Evolutionary conservation across 2,113 vertebrate species (phyloP).

Genomic region (Coturnix japonica): DNA sequence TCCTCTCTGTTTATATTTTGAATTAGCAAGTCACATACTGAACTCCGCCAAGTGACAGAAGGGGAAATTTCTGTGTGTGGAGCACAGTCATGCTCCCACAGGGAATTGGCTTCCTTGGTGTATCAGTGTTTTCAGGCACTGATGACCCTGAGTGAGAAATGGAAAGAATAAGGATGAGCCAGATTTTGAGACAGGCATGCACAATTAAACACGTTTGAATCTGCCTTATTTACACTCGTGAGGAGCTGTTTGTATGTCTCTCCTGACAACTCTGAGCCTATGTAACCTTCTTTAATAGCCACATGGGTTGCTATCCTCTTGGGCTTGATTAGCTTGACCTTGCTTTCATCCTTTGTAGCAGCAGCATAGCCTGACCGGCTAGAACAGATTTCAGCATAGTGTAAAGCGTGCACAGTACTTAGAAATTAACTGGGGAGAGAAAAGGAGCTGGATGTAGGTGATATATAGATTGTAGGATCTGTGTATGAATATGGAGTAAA

Average conservation of each 20-base stretch:
- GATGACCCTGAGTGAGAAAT: conserved; percentile 30
- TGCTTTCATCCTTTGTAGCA: background rate
- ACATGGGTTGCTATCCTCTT: background rate
- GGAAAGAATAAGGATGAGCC: background rate
- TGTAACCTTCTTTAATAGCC: background rate
- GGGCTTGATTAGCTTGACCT: background rate
- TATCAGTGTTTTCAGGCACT: conserved; percentile 46
- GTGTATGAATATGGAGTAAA: rapidly evolving
- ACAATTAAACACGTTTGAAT: conserved; percentile 18
- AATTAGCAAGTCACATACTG: conserved; percentile 39
- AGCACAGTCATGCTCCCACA: conserved; percentile 9
- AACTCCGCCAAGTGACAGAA: conserved; percentile 57
- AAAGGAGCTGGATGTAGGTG: background rate
- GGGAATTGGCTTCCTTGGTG: conserved; percentile 9
- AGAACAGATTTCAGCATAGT: background rate
- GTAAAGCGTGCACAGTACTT: background rate
- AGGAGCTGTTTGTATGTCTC: background rate
- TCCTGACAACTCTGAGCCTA: background rate
- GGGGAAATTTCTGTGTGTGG: conserved; percentile 2
- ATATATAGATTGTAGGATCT: background rate
- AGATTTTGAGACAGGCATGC: background rate
- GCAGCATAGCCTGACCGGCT: background rate
- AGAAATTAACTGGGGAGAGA: background rate
- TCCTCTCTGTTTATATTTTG: conserved; percentile 55
- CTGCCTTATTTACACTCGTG: background rate